phyloP scores from a whole-genome alignment of 1,140 invertebrate species.

The Brachionus manjavacas region DNA sequence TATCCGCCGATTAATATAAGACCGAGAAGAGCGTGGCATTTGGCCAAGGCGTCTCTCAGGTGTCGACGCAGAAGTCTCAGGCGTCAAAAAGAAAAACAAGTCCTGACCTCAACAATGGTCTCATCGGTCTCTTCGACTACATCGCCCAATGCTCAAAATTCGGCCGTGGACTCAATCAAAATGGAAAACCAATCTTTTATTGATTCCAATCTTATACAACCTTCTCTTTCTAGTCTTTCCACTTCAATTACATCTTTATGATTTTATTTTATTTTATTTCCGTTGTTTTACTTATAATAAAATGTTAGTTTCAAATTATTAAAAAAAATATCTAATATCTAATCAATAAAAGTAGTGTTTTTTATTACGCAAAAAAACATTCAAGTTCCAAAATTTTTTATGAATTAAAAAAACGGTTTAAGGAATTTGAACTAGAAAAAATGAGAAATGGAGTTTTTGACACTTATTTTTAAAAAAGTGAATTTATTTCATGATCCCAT shows the following conservation, averaged over 20 bases:
- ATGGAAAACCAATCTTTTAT: conserved; percentile 20
- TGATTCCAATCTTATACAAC: not conserved
- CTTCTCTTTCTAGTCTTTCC: not conserved
- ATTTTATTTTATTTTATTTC: conserved; percentile 23
- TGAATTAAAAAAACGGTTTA: no score
- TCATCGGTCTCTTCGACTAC: not conserved
- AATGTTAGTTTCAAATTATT: not conserved
- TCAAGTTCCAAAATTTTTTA: no score
- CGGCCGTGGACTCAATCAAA: not conserved
- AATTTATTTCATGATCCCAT: no score
- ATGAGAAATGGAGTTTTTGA: no score
- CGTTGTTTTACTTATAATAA: not conserved
- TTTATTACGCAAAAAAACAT: no score
- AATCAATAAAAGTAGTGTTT: no score
- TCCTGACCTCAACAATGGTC: not conserved
- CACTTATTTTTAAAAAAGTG: no score
- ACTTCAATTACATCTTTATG: not conserved
- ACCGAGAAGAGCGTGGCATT: conserved; percentile 13
- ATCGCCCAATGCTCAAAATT: not conserved
- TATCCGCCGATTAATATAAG: conserved; percentile 19
- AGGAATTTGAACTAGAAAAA: no score
- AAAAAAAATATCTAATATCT: not conserved
- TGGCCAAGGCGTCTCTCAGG: conserved; percentile 10
- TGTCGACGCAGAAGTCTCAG: not conserved
- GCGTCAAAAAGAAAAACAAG: conserved; percentile 25